Evolutionary conservation across 2,797 vertebrate species (phyloP).

Genomic region (Hirundo rustica): DNA sequence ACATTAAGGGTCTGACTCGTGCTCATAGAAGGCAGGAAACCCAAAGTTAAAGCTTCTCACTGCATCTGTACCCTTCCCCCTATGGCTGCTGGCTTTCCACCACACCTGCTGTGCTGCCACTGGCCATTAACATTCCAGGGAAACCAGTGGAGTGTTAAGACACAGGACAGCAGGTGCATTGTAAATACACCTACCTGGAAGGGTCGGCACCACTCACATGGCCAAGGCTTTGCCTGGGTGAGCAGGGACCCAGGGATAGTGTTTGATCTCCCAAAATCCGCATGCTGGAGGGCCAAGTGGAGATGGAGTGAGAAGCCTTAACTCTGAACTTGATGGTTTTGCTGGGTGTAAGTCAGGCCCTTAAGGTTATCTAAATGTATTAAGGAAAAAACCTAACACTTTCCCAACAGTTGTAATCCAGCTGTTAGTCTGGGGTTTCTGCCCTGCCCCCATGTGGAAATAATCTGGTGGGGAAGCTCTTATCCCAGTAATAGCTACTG

Average conservation of each 20-base stretch:
- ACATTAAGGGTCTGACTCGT: constrained; percentile 47
- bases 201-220: not conserved
- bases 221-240: not conserved
- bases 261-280: not conserved
- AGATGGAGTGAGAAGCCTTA: constrained; percentile 39
- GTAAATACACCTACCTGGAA: not conserved
- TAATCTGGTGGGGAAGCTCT: not conserved
- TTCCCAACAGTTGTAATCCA: not conserved
- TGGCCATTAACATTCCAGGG: not conserved
- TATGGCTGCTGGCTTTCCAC: not conserved
- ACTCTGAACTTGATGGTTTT: not conserved
- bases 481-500: not conserved
- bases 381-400: not conserved
- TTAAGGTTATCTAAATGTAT: constrained; percentile 33
- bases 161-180: not conserved
- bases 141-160: not conserved
- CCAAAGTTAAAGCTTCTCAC: constrained; percentile 41
- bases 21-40: constrained; percentile 31
- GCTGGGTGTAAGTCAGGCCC: not conserved
- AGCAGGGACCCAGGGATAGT: not conserved
- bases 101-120: constrained; percentile 7
- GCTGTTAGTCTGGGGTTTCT: not conserved
- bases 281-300: not conserved
- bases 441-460: not conserved
- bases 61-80: constrained; percentile 16